phyloP scores from a whole-genome alignment of 2,797 vertebrate genomes.

The Hippopotamyrus pictus region DNA sequence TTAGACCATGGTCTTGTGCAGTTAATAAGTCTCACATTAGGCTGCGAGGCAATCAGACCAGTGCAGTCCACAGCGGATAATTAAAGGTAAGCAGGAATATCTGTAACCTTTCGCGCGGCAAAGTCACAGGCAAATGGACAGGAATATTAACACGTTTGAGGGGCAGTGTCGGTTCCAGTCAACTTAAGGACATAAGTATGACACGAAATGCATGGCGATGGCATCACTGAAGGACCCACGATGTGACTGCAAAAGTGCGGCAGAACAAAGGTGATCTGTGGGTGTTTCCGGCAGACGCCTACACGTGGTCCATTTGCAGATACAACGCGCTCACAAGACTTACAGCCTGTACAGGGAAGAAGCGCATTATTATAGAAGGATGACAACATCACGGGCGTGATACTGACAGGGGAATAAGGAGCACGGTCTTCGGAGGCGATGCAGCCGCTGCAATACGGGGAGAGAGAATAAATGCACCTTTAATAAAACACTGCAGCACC shows the following conservation, averaged over 20 bases:
- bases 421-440: not conserved
- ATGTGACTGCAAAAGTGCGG: not conserved
- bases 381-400: not conserved
- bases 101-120: not conserved
- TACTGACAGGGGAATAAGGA: not conserved
- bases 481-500: slow-evolving; percentile 8
- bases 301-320: not conserved
- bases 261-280: not conserved
- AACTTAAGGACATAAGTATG: not conserved
- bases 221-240: not conserved
- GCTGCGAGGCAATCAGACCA: not conserved
- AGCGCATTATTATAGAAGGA: not conserved
- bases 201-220: not conserved
- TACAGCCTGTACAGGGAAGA: not conserved
- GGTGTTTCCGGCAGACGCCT: not conserved
- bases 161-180: not conserved
- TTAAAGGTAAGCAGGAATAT: not conserved
- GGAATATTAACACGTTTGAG: not conserved
- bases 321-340: not conserved
- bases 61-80: not conserved
- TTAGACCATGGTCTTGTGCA: not conserved
- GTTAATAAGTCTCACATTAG: not conserved
- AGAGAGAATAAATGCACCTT: not conserved
- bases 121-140: not conserved
- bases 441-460: not conserved